Evolutionary conservation across 2,797 vertebrate species (phyloP).

Genomic region (Scarus forsteni): DNA sequence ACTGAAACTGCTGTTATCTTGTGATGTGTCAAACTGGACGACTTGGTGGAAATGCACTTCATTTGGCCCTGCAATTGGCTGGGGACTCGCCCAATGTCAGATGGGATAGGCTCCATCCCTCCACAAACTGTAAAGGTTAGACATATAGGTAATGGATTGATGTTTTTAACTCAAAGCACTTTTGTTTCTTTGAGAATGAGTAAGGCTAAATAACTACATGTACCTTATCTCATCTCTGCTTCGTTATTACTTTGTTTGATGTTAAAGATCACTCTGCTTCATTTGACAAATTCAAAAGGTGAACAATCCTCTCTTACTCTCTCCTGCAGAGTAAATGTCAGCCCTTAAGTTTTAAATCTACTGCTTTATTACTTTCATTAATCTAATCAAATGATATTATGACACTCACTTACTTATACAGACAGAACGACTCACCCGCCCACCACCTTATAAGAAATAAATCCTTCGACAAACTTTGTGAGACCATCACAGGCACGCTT

Average conservation of each 20-base stretch:
- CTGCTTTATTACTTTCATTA: slow-evolving; percentile 42
- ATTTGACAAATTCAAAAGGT: slow-evolving; percentile 47
- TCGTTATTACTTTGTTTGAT: not conserved
- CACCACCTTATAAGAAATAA: slow-evolving; percentile 29
- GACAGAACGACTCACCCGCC: not conserved
- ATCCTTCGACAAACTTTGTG: slow-evolving; percentile 4
- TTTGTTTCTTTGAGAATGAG: no score
- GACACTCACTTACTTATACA: not conserved
- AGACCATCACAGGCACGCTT: slow-evolving; percentile 25
- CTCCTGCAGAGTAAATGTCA: slow-evolving; percentile 38
- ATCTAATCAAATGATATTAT: slow-evolving; percentile 38
- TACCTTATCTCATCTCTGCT: no score
- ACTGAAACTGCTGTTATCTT: no score
- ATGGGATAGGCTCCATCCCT: no score
- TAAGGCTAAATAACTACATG: no score
- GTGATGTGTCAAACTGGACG: no score
- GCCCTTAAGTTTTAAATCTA: slow-evolving; percentile 4
- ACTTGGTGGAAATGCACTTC: no score
- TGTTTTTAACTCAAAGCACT: no score
- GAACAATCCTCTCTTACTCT: slow-evolving; percentile 17
- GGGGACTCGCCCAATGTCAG: no score
- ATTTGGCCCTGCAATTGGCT: no score
- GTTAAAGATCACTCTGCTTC: slow-evolving; percentile 30
- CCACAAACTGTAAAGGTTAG: no score
- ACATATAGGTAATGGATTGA: no score